Evolutionary conservation across 2,888 invertebrate genomes (phyloP), one percentile per base, ranked within the genome.

Genomic region (Siphonodentalium dalli): DNA sequence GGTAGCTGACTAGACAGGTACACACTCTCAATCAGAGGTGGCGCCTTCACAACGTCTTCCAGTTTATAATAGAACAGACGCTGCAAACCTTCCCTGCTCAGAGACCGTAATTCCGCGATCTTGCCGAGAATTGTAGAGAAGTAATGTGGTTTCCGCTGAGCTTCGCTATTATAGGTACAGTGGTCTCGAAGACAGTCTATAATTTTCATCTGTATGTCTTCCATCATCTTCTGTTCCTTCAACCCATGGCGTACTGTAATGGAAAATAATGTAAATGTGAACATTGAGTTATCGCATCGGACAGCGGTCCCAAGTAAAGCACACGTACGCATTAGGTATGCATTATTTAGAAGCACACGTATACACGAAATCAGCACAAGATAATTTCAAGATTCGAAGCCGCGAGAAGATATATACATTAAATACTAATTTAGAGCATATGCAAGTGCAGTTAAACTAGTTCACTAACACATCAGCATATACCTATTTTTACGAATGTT

Each of bases 151-250:
- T 93, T 93, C 71, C 90, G 87, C 78, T 92, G 91, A 26, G 91
- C 91, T 74, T 91, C 91, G 24, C 90, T 88, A 80, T 92, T 91
- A 82, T 92, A 92, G 20, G 94, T 95, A 78, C 95, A 94, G 84
- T 98, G 97, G 76, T 98, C 97, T 38, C 95, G 89, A 54, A 98
- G 86, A 56, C 95, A 93, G 59, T 92, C 91, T 72, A 97, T 93
- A 74, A 98, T 92, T 83, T 94, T 95, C 90, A 93, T 94, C 82
- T 98, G 96, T 18, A 97, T 85, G 73, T 92, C 92, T 81, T 98
- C 97, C 67, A 97, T 92, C 71, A 91, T 89, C 77, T 91, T 90
- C 0, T 93, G 92, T 76, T 96, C 94, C 76, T 90, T 90, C 66
- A 97, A 84, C 39, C 95, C 95, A 78, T 94, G 94, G 24, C 96